Base-by-base conservation (phyloP, 2,113 vertebrate species). In the Microcebus murinus region DNA sequence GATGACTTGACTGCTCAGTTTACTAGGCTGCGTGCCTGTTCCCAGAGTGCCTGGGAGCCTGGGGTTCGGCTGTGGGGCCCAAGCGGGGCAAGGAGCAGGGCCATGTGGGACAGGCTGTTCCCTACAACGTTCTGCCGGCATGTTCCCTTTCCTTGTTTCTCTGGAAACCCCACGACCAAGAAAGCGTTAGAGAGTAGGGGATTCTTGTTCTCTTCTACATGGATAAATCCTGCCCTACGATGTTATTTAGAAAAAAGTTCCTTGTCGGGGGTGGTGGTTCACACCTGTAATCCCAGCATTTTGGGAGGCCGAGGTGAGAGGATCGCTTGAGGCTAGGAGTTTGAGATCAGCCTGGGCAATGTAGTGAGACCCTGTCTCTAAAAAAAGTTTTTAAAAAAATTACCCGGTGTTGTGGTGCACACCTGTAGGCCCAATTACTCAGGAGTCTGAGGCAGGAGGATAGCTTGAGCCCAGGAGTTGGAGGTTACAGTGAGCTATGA, bases 141-240 rank as follows among this genome's bases (percentile, higher is more conserved):
- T 96, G 96, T 96, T 98, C 95, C 52, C 98, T 96, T 97, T 98
- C 98, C 96, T 97, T 86, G 70, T 97, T 97, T 96, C 95, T 97
- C 55, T 94, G 97, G 98, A 98, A 98, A 98, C 91, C 68, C 42
- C 20, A 20, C 25, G 88, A 96, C 95, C 97, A 96, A 97, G 89
- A 92, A 68, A 92, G 92, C 95, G 90, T 92, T 95, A 95, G 96
- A 95, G 9, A 92, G 68, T 68, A 93, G 80, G 59, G 91, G 48
- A 42, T 39, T 39, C 29, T 61, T 94, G 94, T 52, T 42, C 36
- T 84, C 52, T 84, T 63, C 68, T 57, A 45, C 52, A 29, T 55
- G 63, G 73, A 23, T 67, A 85, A 71, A 65, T 48, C 34, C 27
- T 27, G 6, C 61, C 25, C 21, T 17, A 12, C 23, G 17, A 29